Conservation (phyloP, 2,888 invertebrate genomes). For the Eudasyphora cyanicolor region DNA sequence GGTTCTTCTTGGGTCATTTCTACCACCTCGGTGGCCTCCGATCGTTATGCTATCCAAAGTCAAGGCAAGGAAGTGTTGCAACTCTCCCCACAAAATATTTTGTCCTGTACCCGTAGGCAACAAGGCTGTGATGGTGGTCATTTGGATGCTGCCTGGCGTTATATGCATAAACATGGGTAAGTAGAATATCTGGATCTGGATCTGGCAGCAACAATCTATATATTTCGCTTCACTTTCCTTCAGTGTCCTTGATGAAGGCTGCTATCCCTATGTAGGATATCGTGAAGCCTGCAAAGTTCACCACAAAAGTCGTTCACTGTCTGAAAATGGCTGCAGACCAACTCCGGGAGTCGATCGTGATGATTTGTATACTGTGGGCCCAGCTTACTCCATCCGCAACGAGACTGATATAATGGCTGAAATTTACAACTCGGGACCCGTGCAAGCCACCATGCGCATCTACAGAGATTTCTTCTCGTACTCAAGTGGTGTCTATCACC, state of each 20-base stretch:
- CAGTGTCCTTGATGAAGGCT: conserved; percentile 91
- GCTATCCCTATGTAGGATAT: conserved; percentile 89
- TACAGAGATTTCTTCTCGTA: conserved; percentile 97
- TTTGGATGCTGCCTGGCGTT: conserved; percentile 95
- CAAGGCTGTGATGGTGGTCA: conserved; percentile 95
- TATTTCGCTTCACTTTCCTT: background rate
- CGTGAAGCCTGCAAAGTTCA: conserved; percentile 85
- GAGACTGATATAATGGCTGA: conserved; percentile 95
- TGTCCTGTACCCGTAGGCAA: conserved; percentile 90
- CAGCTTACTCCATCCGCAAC: conserved; percentile 87
- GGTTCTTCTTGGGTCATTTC: conserved; percentile 97
- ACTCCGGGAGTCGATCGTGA: conserved; percentile 81
- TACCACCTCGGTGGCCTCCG: conserved; percentile 89
- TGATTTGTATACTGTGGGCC: conserved; percentile 86
- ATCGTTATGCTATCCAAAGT: conserved; percentile 91
- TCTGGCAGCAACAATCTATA: background rate
- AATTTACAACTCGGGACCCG: conserved; percentile 93
- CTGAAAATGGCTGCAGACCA: conserved; percentile 82
- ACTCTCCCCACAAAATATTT: conserved; percentile 91
- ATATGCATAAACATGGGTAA: conserved; percentile 88
- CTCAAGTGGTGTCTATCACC: conserved; percentile 90
- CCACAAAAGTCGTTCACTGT: conserved; percentile 77
- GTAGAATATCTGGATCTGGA: conserved; percentile 28
- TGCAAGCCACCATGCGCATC: conserved; percentile 95
- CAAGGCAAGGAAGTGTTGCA: conserved; percentile 87